Conservation (phyloP, 2,113 vertebrate genomes). For the Thryonomys swinderianus region DNA sequence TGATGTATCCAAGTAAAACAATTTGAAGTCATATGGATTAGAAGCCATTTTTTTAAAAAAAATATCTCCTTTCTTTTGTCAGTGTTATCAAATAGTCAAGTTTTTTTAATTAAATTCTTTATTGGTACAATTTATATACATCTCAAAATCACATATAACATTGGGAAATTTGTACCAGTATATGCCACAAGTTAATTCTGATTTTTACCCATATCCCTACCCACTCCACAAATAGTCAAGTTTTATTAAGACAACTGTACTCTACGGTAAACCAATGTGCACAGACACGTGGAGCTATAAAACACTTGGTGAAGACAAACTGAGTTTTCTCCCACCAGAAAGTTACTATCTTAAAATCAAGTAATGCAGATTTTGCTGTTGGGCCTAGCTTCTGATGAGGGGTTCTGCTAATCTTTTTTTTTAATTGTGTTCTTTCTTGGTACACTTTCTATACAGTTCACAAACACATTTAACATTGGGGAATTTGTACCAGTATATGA, state of each 20-base stretch:
- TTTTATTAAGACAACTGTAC: neutral
- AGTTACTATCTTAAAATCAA: neutral
- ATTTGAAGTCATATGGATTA: neutral
- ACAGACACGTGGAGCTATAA: neutral
- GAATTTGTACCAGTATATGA: too few relatives aligned
- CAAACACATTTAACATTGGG: too few relatives aligned
- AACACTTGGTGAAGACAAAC: neutral
- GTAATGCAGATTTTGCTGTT: neutral
- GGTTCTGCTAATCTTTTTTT: too few relatives aligned
- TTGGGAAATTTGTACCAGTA: too few relatives aligned
- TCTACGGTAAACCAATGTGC: neutral
- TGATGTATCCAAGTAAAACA: neutral
- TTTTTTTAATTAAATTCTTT: too few relatives aligned
- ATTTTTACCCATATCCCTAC: too few relatives aligned
- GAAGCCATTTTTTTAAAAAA: slow-evolving; percentile 1
- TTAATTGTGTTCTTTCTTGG: too few relatives aligned
- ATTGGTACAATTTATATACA: too few relatives aligned
- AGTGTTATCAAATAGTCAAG: neutral
- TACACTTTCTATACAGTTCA: too few relatives aligned
- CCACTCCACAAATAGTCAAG: neutral
- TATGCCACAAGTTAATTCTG: too few relatives aligned
- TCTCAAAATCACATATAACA: too few relatives aligned
- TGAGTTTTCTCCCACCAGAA: neutral
- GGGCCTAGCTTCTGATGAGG: neutral
- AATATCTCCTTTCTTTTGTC: neutral